A percentile compares a stretch with the other conserved stretches of the same genome.
Evolutionary conservation across 64 coral and sea anemone genomes (phyloP).

Genomic region (Orbicella faveolata): DNA sequence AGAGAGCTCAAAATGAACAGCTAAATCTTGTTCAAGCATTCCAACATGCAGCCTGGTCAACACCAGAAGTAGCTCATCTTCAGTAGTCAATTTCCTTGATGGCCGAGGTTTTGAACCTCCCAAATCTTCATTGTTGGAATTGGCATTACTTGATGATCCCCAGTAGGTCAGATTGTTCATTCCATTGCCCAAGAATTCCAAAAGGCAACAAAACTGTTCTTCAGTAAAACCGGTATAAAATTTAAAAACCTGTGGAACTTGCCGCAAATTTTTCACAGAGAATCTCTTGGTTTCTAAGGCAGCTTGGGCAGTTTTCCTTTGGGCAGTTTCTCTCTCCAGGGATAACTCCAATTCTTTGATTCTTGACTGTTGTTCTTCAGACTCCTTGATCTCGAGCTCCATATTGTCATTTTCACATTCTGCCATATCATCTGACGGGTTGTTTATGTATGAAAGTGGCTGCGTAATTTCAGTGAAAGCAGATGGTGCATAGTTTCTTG

Average conservation of each 20-base stretch:
- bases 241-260: constrained; percentile 19
- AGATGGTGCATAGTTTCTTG: constrained; percentile 43
- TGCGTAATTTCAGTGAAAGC: constrained; percentile 24
- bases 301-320: constrained; percentile 12
- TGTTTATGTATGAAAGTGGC: neutral
- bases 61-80: constrained; percentile 51
- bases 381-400: neutral
- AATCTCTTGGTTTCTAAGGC: constrained; percentile 25
- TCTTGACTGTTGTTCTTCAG: neutral
- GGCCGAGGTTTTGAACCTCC: constrained; percentile 9
- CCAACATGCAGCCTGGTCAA: constrained; percentile 47
- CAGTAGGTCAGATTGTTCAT: constrained; percentile 2
- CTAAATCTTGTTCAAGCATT: constrained; percentile 56
- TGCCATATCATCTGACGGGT: constrained; percentile 1
- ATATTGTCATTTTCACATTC: constrained; percentile 1
- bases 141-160: constrained; percentile 5
- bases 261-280: constrained; percentile 8
- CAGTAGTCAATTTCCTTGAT: constrained; percentile 32
- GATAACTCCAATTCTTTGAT: constrained; percentile 12
- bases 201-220: neutral
- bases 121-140: constrained; percentile 16
- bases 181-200: neutral
- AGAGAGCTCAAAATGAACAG: constrained; percentile 47
- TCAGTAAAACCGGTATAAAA: constrained; percentile 4
- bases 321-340: constrained; percentile 8